Percentiles rank a stretch among this genome's conserved stretches.
phyloP scores from a whole-genome alignment of 2,797 vertebrate genomes.

The Cirrhinus mrigala region DNA sequence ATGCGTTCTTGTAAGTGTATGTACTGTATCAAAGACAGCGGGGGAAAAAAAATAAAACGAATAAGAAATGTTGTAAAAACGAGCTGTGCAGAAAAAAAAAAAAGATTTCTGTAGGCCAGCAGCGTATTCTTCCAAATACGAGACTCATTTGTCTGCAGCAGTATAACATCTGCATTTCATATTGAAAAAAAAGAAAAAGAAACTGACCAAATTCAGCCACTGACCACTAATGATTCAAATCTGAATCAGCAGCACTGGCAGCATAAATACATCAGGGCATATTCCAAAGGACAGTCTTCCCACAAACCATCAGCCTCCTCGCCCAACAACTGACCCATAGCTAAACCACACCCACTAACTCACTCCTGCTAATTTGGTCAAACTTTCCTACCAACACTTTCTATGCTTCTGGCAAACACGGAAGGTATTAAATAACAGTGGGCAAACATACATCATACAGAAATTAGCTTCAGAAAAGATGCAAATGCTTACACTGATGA shows the following conservation, averaged over 20 bases:
- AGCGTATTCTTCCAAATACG: neutral
- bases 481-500: neutral
- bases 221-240: slow-evolving; percentile 51
- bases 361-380: slow-evolving; percentile 34
- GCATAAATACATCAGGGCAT: slow-evolving; percentile 13
- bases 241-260: slow-evolving; percentile 39
- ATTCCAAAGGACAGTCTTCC: slow-evolving; percentile 30
- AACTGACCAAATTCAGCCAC: slow-evolving; percentile 32
- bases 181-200: slow-evolving; percentile 13
- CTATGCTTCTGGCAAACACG: slow-evolving; percentile 5
- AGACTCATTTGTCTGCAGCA: slow-evolving; percentile 25
- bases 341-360: slow-evolving; percentile 17
- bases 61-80: neutral
- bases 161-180: slow-evolving; percentile 31
- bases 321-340: slow-evolving; percentile 32
- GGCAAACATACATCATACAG: neutral
- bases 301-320: slow-evolving; percentile 32
- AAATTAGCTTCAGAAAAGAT: neutral
- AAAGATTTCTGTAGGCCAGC: neutral
- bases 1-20: neutral
- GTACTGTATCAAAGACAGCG: neutral
- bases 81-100: no score
- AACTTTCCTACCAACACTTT: slow-evolving; percentile 13
- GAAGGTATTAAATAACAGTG: neutral
- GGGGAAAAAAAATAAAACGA: neutral